Evolutionary conservation across 2,888 invertebrate genomes (phyloP), one percentile per base, ranked within the genome.

Genomic region (Psylliodes chrysocephalus): DNA sequence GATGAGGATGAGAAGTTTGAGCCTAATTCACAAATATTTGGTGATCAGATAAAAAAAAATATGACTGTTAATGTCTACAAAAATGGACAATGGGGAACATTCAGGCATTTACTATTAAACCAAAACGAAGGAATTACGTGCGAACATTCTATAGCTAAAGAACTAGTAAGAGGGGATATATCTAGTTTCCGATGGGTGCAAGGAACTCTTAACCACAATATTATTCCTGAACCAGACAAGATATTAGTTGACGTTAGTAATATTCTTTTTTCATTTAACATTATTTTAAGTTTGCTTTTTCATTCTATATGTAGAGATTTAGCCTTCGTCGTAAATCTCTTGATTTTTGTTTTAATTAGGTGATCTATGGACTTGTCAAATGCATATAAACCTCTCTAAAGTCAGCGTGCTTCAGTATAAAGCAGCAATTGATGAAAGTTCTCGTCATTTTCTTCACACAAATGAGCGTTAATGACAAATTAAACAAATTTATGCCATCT

Each of bases 101-200:
- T 93, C 79, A 87, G 95, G 7, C 95, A 96, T 82, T 81, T 94
- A 5, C 84, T 88, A 0, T 78, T 95, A 0, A 85, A 86, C 6
- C 83, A 87, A 44, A 67, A 84, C 17, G 77, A 81, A 4, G 80
- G 81, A 0, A 81, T 85, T 0, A 76, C 81, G 0, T 14, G 25
- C 7, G 85, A 87, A 64, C 93, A 95, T 78, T 91, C 90, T 0
- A 94, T 88, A 79, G 89, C 91, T 2, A 93, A 94, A 81, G 89
- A 91, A 0, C 74, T 87, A n/a, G 89, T 91, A 0, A 87, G 91
- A 56, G 97, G 97, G 52, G 97, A 98, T 79, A 84, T 98, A 56
- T 91, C 93, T 0, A 91, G 93, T 0, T 79, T 98, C 44, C 86
- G 83, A 10, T 95, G 95, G 94, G 81, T 95, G 1, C 90, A 96